Evolutionary conservation across 2,113 vertebrate species (phyloP).

Genomic region (Cyprinodon tularosa): DNA sequence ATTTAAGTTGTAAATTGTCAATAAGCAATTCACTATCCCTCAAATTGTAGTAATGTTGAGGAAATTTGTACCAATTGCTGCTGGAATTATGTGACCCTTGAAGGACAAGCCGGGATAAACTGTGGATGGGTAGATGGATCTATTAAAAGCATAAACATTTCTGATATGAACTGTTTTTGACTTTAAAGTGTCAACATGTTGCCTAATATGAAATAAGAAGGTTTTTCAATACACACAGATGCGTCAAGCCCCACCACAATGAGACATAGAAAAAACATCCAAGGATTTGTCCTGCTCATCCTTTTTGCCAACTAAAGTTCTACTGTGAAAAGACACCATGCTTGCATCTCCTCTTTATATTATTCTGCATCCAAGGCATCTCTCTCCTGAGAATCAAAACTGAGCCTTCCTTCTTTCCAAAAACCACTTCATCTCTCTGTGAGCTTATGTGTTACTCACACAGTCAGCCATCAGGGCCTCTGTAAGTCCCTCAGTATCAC

Average conservation of each 20-base stretch:
- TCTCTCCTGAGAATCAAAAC: conserved; percentile 25
- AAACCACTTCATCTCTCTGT: conserved; percentile 39
- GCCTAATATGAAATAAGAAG: not conserved
- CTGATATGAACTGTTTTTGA: not conserved
- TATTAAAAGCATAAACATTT: not conserved
- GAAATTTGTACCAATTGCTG: too few species aligned
- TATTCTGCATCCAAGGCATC: conserved; percentile 8
- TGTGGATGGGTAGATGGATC: not conserved
- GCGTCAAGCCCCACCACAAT: not conserved
- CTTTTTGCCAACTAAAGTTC: not conserved
- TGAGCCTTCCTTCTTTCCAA: conserved; percentile 15
- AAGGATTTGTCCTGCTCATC: not conserved
- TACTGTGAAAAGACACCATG: not conserved
- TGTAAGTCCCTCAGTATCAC: conserved; percentile 32
- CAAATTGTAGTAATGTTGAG: too few species aligned
- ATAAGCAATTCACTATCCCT: too few species aligned
- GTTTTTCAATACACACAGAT: not conserved
- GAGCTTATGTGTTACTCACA: conserved; percentile 51
- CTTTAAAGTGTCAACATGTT: not conserved
- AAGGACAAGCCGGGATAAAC: too few species aligned
- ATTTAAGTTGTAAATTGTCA: too few species aligned
- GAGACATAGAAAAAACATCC: not conserved
- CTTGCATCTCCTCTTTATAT: not conserved
- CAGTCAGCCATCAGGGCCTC: conserved; percentile 32
- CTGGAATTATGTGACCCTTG: too few species aligned